Percentiles rank a stretch among this genome's conserved stretches.
phyloP scores from a whole-genome alignment of 2,888 invertebrate genomes.

The Pomacea canaliculata region DNA sequence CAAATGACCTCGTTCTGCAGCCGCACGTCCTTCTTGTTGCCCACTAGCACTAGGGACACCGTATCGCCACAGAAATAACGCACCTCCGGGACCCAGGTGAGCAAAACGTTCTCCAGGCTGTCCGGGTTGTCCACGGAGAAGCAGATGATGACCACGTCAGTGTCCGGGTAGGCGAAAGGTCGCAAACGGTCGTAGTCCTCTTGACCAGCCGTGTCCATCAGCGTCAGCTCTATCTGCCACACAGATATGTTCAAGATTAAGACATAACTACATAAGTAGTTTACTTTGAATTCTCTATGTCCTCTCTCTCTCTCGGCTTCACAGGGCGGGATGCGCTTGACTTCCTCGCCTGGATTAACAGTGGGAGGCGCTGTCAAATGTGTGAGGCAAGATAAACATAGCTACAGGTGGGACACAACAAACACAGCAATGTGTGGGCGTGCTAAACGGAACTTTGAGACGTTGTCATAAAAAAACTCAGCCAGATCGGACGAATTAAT shows the following conservation, averaged over 20 bases:
- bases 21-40: slow-evolving; percentile 36
- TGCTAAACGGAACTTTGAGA: no score
- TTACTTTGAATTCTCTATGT: no score
- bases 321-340: no score
- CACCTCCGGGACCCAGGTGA: slow-evolving; percentile 37
- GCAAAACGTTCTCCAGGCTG: slow-evolving; percentile 31
- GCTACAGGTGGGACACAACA: no score
- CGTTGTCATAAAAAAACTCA: no score
- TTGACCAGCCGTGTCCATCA: slow-evolving; percentile 31
- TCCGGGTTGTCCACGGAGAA: slow-evolving; percentile 35
- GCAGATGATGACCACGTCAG: slow-evolving; percentile 35
- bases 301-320: no score
- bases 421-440: no score
- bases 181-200: slow-evolving; percentile 38
- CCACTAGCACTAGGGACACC: slow-evolving; percentile 33
- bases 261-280: no score
- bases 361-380: no score
- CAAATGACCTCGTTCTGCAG: not conserved
- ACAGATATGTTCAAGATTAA: not conserved
- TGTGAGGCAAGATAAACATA: no score
- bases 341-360: no score
- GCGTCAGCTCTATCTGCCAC: slow-evolving; percentile 21
- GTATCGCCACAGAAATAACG: slow-evolving; percentile 32
- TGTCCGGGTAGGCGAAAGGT: slow-evolving; percentile 33
- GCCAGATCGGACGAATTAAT: no score